These are phyloP conservation scores for Agonopterix subpropinquella DNA, from an alignment of 2,888 invertebrate genomes.

Conservation along the genomic window DNA sequence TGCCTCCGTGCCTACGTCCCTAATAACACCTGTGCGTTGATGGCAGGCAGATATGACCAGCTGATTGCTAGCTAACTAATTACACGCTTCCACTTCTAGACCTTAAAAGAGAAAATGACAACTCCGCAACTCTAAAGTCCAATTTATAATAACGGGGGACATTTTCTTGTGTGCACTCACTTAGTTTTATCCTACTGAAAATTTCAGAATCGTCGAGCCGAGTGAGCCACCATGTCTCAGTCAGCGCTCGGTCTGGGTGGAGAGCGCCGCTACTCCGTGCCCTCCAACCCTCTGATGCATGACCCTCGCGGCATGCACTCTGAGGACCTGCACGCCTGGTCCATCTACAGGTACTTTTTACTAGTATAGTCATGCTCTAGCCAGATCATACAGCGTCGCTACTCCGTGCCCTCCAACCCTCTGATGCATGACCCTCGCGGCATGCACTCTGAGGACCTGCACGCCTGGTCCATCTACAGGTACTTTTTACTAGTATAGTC, in stretches of 20 bases:
- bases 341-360: conserved; percentile 85
- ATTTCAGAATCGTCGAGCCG: too few species aligned
- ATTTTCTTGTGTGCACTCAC: too few species aligned
- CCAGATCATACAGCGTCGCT: conserved; percentile 79
- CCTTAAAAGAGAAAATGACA: too few species aligned
- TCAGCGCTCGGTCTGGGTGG: conserved; percentile 71
- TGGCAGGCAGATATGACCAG: too few species aligned
- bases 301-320: conserved; percentile 88
- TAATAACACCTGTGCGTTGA: too few species aligned
- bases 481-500: conserved; percentile 31
- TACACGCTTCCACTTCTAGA: too few species aligned
- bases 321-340: conserved; percentile 97
- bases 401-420: conserved; percentile 91
- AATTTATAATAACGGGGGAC: too few species aligned
- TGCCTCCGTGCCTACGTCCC: too few species aligned
- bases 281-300: conserved; percentile 82
- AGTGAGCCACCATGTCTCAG: conserved; percentile 43
- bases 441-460: conserved; percentile 93
- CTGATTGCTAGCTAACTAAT: too few species aligned
- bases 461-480: conserved; percentile 97
- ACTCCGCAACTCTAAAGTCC: too few species aligned
- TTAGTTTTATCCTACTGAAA: too few species aligned
- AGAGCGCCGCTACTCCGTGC: conserved; percentile 92
- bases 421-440: conserved; percentile 81
- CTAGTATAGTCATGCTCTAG: background rate